Conservation (phyloP, 2,888 invertebrate genomes). For the Tolmerus cingulatus region DNA sequence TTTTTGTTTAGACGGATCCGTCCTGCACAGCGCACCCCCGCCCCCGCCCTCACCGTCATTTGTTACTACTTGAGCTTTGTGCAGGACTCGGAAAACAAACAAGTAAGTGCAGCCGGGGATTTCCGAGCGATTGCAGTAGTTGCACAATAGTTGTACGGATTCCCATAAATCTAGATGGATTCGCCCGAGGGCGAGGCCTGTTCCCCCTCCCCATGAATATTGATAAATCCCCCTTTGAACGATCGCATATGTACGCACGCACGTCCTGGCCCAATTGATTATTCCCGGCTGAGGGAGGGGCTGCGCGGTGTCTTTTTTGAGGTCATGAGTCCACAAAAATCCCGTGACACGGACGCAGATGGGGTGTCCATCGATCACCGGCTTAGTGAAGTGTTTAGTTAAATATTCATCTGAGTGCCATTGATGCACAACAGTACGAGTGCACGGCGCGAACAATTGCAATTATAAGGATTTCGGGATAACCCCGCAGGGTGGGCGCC, state of each 20-base stretch:
- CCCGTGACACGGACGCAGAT: background rate
- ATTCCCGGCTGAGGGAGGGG: background rate
- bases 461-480: constrained; percentile 23
- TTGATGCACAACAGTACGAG: constrained; percentile 20
- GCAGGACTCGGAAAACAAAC: constrained; percentile 25
- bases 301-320: background rate
- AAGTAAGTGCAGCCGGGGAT: constrained; percentile 29
- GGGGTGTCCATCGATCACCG: constrained; percentile 25
- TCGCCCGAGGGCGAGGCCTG: background rate
- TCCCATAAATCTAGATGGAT: constrained; percentile 40
- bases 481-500: background rate
- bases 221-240: constrained; percentile 33
- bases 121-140: constrained; percentile 32
- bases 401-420: constrained; percentile 32
- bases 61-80: constrained; percentile 25
- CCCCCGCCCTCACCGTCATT: background rate
- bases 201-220: constrained; percentile 11
- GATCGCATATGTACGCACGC: constrained; percentile 26
- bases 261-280: constrained; percentile 34
- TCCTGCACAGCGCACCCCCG: background rate
- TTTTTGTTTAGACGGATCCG: constrained; percentile 22
- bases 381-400: constrained; percentile 37
- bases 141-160: constrained; percentile 24
- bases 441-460: constrained; percentile 33
- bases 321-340: constrained; percentile 12